Base-by-base conservation (phyloP, 2,797 vertebrate species). In the Scolopax rusticola region DNA sequence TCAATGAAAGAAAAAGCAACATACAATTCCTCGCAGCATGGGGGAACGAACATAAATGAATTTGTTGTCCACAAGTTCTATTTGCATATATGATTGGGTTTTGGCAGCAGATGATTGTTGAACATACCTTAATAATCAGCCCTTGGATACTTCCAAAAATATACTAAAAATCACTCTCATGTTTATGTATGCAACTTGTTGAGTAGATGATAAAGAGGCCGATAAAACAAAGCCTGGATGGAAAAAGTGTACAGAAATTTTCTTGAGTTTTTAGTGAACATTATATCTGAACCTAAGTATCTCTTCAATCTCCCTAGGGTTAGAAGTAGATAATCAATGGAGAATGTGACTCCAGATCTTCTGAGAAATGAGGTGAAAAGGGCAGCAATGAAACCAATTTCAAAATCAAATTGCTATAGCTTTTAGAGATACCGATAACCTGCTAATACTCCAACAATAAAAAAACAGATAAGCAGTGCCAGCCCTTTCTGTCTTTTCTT, bases 301-400 rank as follows among this genome's bases (percentile, higher is more conserved):
- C 76, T 93, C 50, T 93, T 95, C 91, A 84, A 76, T 94, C 67
- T 95, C 63, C 54, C 38, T 53, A 28, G 74, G 60, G 87, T 85
- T 87, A 91, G 64, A 87, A 81, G 20, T 90, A 54, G 27, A 73
- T 89, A 96, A 94, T 95, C 92, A 94, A 70, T 88, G 57, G 53
- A 94, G 87, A 95, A 90, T 64, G 47, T 89, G 77, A 94, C 87
- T 94, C 78, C 78, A 96, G 64, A 94, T 89, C 91, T 90, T 89
- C 83, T 87, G 69, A 95, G 74, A 95, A 96, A 95, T 92, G 88
- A 96, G 90, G 85, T 93, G 91, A 93, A 96, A 95, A 94, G 87
- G 82, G 54, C 71, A 95, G 76, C 84, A 95, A 76, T 78, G 90
- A 95, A 96, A 95, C 79, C 87, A 87, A 53, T 94, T 95, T 95